Conservation (phyloP, 2,888 invertebrate genomes). For the Limnephilus rhombicus region DNA sequence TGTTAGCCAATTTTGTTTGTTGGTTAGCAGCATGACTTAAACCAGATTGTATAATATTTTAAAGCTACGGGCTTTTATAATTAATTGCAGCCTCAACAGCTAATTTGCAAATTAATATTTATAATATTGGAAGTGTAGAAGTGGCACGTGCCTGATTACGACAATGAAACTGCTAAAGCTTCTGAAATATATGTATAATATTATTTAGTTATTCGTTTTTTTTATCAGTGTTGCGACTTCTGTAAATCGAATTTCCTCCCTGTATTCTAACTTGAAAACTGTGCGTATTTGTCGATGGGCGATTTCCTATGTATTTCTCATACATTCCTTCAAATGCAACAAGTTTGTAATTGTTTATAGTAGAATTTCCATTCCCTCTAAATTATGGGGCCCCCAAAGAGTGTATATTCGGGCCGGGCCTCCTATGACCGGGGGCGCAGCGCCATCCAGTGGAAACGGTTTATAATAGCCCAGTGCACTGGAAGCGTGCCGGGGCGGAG, state of each 20-base stretch:
- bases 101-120: no score
- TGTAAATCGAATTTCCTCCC: background rate
- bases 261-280: no score
- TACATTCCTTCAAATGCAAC: no score
- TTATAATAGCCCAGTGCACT: conserved; percentile 3
- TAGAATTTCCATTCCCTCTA: background rate
- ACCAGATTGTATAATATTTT: background rate
- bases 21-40: background rate
- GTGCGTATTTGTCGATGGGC: background rate
- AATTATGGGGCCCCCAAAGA: background rate
- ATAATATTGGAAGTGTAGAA: background rate
- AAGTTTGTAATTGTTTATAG: background rate
- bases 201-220: background rate
- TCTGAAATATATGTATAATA: background rate
- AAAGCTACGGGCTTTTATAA: background rate
- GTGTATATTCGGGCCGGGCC: background rate
- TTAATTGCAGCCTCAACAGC: background rate
- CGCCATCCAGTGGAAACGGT: background rate
- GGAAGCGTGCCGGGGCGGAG: conserved; percentile 39
- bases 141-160: background rate
- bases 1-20: background rate
- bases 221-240: background rate
- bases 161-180: background rate
- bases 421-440: conserved; percentile 7
- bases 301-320: background rate